Base-by-base conservation (phyloP, 2,888 invertebrate species). In the Scaptomyza caliginosa region DNA sequence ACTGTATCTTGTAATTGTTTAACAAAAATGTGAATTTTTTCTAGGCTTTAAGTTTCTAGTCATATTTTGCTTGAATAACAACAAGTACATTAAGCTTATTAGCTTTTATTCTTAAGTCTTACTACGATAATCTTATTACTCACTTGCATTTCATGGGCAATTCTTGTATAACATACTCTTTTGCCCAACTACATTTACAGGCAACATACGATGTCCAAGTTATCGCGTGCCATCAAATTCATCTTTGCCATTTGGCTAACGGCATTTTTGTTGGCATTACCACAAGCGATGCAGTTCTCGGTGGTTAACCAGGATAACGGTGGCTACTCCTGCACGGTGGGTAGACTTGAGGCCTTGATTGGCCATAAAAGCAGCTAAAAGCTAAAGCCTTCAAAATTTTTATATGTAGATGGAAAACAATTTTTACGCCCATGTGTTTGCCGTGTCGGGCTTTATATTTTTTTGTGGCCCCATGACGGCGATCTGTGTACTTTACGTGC, bases 391-490 rank as follows among this genome's bases (percentile, higher is more conserved):
- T 28, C 0, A 17, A 16, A 42, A 13, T 51, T 51, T 59, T 40
- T n/a, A 40, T 45, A 34, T 34, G 8, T 16, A 91, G 91, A 90
- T 91, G 74, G 89, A 91, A 75, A 86, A 91, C 82, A 75, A 90
- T 90, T 86, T 92, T 92, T 86, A 89, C 51, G 93, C 94, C 60
- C 94, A 95, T 91, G 94, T 95, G 68, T 96, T 96, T 88, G 95
- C 95, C 86, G 93, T 96, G 82, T 96, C 97, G 11, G 94, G 95
- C 79, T 94, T 95, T 88, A 92, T 97, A 83, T 96, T 97, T 91
- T 97, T 97, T 90, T 94, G 96, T 34, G 94, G 95, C 39, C 97
- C 97, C 2, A 96, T 97, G 96, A 95, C 95, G 28, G 93, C 97
- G 65, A 96, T 97, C 88, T 94, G 95, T 28, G 95, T 96, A 68